Evolutionary conservation across 2,113 vertebrate species (phyloP), one percentile per base, ranked within the genome.

Genomic region (Pollachius pollachius): DNA sequence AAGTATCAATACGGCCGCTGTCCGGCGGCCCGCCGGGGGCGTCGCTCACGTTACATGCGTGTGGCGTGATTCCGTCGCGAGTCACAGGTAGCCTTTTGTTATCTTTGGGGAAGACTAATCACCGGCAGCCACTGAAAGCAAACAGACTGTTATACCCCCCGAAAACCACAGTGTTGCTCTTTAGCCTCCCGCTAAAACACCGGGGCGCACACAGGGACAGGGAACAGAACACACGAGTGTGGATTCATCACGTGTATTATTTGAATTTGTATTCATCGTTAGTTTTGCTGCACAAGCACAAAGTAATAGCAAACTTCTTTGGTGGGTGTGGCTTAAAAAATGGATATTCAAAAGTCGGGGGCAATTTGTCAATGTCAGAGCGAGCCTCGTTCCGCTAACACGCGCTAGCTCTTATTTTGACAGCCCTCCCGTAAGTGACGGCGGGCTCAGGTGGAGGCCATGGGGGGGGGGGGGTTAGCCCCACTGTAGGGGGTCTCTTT

Each of bases 321-420:
- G 41, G 41, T 48, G 41, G 0, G 41, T 48, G 41, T 48, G 90
- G 83, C 66, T 78, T 4, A 12, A 57, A 77, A 86, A 92, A 94
- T 93, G 94, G 92, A 93, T 90, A 91, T 83, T 94, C 88, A 73
- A 87, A 92, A 94, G 91, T 93, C 90, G 59, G 79, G 79, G 93
- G 92, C 90, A 93, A 96, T 98, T 96, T 93, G 95, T 96, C 95
- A 97, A 91, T 92, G 90, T 90, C 89, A 93, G 80, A 94, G 92
- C 91, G 86, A 93, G 93, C 92, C 89, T 92, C 73, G 60, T 69
- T 82, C 71, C 70, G 67, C 19, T 72, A 87, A 84, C 41, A 48
- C 41, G 8, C 73, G 48, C 71, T 68, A 77, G 79, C 92, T 90
- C 89, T 48, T 94, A 91, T 95, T 97, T 95, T 97, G 94, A 96